These are phyloP conservation scores for Grapholita molesta DNA, from an alignment of 1,140 invertebrate genomes.

Conservation along the genomic window DNA sequence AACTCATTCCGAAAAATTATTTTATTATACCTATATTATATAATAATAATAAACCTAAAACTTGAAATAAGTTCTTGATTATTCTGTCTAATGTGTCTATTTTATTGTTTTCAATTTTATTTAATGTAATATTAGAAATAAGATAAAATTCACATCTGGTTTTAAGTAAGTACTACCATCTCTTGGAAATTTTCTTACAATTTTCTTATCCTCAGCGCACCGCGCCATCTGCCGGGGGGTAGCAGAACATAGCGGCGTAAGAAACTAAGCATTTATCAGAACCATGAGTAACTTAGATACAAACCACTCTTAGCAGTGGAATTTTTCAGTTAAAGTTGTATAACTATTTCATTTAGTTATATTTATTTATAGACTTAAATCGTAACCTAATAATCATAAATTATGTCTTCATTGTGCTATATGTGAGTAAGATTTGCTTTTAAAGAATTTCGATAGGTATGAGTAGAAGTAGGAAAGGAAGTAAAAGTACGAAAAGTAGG, in stretches of 20 bases:
- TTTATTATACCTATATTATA: too few species aligned
- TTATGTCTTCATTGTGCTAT: neutral
- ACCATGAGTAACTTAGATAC: slow-evolving; percentile 12
- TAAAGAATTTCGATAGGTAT: neutral
- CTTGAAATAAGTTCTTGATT: too few species aligned
- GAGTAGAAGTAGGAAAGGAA: slow-evolving; percentile 15
- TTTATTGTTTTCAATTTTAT: too few species aligned
- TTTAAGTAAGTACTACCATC: neutral
- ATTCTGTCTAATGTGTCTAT: too few species aligned
- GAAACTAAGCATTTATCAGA: neutral
- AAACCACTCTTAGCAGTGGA: slow-evolving; percentile 15
- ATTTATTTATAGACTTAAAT: neutral
- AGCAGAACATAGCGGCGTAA: slow-evolving; percentile 35
- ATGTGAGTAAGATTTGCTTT: neutral
- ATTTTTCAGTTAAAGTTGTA: too few species aligned
- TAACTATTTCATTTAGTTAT: too few species aligned
- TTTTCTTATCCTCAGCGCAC: neutral
- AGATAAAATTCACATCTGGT: neutral
- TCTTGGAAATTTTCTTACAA: neutral
- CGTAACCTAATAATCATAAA: neutral
- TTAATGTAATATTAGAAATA: neutral
- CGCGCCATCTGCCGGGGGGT: slow-evolving; percentile 67
- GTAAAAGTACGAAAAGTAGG: slow-evolving; percentile 27
- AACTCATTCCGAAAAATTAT: too few species aligned
- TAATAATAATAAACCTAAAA: too few species aligned